These are phyloP conservation scores for Nanorana parkeri DNA, from an alignment of 2,113 vertebrate genomes.

Conservation along the genomic window DNA sequence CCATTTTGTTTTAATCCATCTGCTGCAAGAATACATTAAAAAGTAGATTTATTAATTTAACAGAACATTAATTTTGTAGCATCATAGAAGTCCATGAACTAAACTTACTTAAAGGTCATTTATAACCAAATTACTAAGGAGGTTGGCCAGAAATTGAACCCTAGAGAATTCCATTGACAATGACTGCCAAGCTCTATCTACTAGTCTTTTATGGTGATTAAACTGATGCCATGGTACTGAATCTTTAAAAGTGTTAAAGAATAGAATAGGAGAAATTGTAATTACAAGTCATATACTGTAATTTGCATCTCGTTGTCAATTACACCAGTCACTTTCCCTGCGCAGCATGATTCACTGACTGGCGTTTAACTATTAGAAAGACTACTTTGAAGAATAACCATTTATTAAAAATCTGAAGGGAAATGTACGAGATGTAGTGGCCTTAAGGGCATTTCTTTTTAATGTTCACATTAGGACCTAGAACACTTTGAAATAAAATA, in stretches of 20 bases:
- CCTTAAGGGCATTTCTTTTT: slow-evolving; percentile 22
- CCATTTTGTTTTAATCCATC: not conserved
- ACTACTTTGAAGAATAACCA: slow-evolving; percentile 35
- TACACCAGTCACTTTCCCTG: slow-evolving; percentile 40
- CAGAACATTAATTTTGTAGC: slow-evolving; percentile 1
- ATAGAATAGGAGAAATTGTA: slow-evolving; percentile 40
- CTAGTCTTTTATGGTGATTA: slow-evolving; percentile 43
- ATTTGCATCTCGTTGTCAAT: slow-evolving; percentile 47
- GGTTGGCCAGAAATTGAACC: slow-evolving; percentile 7
- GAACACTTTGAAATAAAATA: not conserved
- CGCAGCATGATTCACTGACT: slow-evolving; percentile 22
- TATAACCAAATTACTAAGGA: slow-evolving; percentile 45
- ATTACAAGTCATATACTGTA: slow-evolving; percentile 48
- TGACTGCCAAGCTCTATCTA: slow-evolving; percentile 2
- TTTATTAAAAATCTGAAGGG: slow-evolving; percentile 34
- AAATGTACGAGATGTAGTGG: slow-evolving; percentile 17
- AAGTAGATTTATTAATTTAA: slow-evolving; percentile 6
- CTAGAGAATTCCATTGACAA: slow-evolving; percentile 26
- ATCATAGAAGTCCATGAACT: not conserved
- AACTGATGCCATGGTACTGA: slow-evolving; percentile 40
- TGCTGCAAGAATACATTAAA: not conserved
- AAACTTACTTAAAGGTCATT: slow-evolving; percentile 39
- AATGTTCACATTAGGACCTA: slow-evolving; percentile 10
- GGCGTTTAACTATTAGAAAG: slow-evolving; percentile 15
- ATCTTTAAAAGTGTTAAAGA: slow-evolving; percentile 41